Evolutionary conservation across 1,140 invertebrate species (phyloP), one percentile per base, ranked within the genome.

Genomic region (Onthophagus taurus): DNA sequence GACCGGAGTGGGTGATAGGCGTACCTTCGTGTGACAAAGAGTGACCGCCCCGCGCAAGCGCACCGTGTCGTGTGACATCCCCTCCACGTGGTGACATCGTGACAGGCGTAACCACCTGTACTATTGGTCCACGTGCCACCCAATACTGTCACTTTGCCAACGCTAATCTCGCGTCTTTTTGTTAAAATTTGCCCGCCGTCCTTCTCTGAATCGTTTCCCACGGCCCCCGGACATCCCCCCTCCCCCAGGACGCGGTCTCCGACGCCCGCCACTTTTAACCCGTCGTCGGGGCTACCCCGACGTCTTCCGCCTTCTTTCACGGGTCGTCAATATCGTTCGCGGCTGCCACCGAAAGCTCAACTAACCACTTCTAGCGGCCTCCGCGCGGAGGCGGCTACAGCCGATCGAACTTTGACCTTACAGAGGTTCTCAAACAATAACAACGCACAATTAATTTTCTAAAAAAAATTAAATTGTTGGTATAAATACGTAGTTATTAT

Each of bases 91-190:
- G 57, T 58, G 59, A 60, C 58, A 61, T 54, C 53, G 51, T 47
- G 61, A 60, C 61, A 59, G 58, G 48, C 61, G 55, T 50, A 60
- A 54, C 58, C 60, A 64, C 61, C 61, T 64, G 61, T 60, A 39
- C 58, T 50, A 62, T 62, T 62, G 60, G 60, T 52, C 49, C 54
- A 45, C 37, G 58, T 54, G 56, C 52, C 50, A 59, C 53, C 60
- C 61, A 63, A 63, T 63, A 48, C 58, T 54, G 43, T 48, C 19
- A 47, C 45, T 41, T 31, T 30, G 23, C 26, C 18, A 13, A 14
- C 11, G 26, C 14, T 31, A 31, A 42, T 42, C 41, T 42, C 26
- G 13, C 24, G 24, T 47, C 29, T 48, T 48, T 42, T 31, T 20
- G 14, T 20, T 23, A 42, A 42, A 31, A 30, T 13, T 7, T n/a